phyloP scores from a whole-genome alignment of 2,888 invertebrate species.

The Bedellia somnulentella region DNA sequence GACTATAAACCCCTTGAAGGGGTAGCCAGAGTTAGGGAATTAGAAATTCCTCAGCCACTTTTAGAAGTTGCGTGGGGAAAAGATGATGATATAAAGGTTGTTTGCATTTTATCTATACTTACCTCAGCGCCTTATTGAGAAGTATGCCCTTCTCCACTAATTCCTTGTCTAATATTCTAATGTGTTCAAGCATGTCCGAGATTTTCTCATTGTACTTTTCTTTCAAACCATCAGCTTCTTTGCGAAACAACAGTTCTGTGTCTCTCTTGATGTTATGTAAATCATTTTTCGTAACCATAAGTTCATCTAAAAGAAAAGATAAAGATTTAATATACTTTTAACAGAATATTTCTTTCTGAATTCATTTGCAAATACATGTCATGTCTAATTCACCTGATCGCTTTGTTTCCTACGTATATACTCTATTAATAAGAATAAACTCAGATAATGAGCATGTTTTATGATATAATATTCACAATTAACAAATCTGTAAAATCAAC shows the following conservation, averaged over 20 bases:
- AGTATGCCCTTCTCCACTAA: constrained; percentile 57
- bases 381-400: not conserved
- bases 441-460: too few species aligned
- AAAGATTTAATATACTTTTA: too few species aligned
- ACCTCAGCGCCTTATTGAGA: constrained; percentile 38
- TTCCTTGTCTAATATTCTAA: constrained; percentile 58
- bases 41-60: too few species aligned
- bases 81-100: too few species aligned
- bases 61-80: too few species aligned
- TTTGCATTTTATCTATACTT: not conserved
- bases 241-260: constrained; percentile 54
- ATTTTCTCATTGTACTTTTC: constrained; percentile 62
- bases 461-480: too few species aligned
- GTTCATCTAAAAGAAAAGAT: constrained; percentile 48
- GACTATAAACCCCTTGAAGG: too few species aligned
- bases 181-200: constrained; percentile 56
- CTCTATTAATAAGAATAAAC: too few species aligned
- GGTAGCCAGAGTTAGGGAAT: too few species aligned
- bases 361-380: not conserved
- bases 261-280: constrained; percentile 57
- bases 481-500: too few species aligned
- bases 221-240: constrained; percentile 60
- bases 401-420: too few species aligned
- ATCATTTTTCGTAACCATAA: constrained; percentile 46
- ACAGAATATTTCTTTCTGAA: not conserved